Evolutionary conservation across 1,140 invertebrate species (phyloP), one percentile per base, ranked within the genome.

Genomic region (Apis dorsata): DNA sequence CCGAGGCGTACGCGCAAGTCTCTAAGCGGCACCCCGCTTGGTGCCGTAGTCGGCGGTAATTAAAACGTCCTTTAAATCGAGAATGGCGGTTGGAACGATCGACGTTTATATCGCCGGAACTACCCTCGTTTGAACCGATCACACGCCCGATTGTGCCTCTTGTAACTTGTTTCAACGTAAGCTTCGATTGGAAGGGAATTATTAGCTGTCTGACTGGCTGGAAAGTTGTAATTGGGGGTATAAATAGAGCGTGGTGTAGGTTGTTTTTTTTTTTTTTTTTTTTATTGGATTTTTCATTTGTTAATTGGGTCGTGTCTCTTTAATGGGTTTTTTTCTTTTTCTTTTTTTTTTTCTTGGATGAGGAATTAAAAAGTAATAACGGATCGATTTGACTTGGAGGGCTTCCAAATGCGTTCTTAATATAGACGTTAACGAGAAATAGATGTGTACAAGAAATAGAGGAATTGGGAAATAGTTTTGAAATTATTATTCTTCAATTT

Each of bases 1-100:
- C 4, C 34, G 34, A 75, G 71, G 44, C 34, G 87, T 88, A 80
- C 83, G 91, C 92, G 91, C 91, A 93, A 86, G 91, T 86, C 86
- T 71, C 70, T 4, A 0, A 5, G 21, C 70, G 51, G 34, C 70
- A 62, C 53, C 65, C 57, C 68, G 49, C n/a, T n/a, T 79, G 85
- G 85, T 68, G 59, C 85, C 65, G 55, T 63, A 76, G 77, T 70
- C 57, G 79, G 51, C 60, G 70, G 63, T 84, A 81, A 88, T 85
- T 88, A 86, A 72, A 84, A 44, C 70, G 77, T 57, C 55, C 62
- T 80, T 82, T 84, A 83, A 82, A 81, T 71, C 15, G 49, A 75
- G 53, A 60, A 34, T 34, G 34, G 10, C 10, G 2, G 7, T 17
- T 73, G 13, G 81, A 79, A 78, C 79, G 34, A 60, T 73, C 76